phyloP scores from a whole-genome alignment of 2,113 vertebrate genomes.

The Cariama cristata region DNA sequence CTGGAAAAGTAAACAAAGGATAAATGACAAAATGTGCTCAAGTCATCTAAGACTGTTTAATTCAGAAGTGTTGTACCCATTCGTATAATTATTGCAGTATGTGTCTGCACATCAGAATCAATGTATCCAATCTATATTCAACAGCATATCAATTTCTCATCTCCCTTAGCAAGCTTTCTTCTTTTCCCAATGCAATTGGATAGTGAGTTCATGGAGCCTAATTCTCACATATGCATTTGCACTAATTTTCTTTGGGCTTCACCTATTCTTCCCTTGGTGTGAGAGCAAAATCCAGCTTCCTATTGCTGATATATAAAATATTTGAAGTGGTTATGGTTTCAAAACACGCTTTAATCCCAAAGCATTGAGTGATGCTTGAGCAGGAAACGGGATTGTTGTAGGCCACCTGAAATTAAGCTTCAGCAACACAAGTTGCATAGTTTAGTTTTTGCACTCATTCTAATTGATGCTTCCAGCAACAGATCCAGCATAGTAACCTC shows the following conservation, averaged over 20 bases:
- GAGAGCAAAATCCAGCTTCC: neutral
- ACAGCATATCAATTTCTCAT: neutral
- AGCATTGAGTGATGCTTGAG: neutral
- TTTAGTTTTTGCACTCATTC: neutral
- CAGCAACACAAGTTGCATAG: neutral
- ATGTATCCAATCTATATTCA: slow-evolving; percentile 31
- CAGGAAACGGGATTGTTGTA: neutral
- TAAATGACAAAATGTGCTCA: slow-evolving; percentile 43
- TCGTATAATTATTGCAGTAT: neutral
- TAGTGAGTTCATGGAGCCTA: neutral
- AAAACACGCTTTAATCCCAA: neutral
- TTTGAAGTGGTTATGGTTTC: neutral
- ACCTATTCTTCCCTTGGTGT: neutral
- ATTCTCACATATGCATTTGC: neutral
- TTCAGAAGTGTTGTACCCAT: neutral
- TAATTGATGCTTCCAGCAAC: neutral
- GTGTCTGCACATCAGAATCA: slow-evolving; percentile 26
- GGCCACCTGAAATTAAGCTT: neutral
- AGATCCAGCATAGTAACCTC: neutral
- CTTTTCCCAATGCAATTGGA: neutral
- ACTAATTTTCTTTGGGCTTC: neutral
- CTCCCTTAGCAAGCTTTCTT: neutral
- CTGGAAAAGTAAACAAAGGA: slow-evolving; percentile 35
- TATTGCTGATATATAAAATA: neutral
- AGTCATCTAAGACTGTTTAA: neutral